Base-by-base conservation (phyloP, 1,140 invertebrate genomes). In the Diabrotica virgifera region DNA sequence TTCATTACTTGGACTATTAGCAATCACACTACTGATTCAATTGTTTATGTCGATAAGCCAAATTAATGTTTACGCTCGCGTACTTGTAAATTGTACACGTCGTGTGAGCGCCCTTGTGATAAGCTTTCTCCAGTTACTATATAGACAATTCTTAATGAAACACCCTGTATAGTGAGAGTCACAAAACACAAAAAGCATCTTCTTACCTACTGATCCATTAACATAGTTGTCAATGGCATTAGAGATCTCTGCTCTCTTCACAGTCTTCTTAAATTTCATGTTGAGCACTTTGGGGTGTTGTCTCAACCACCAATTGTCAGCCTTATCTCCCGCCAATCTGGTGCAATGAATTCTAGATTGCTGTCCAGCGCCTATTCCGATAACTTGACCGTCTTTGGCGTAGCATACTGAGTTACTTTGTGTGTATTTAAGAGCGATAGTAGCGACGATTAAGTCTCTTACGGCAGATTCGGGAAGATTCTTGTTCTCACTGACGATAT, bases 261-360 rank as follows among this genome's bases (percentile, higher is more conserved):
- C 88, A 36, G 90, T 90, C 68, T 89, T 87, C 75, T 92, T 95
- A 80, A 98, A 98, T 70, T 90, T 89, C 89, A 98, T 91, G 11
- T 79, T 81, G 5, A 87, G 82, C 5, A 98, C 94, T 71, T 86
- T 87, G 12, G 96, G 94, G 80, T 99, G 96, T 60, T 96, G 92
- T 35, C 97, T 87, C 67, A 98, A 79, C 96, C 96, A 99, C 96
- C 96, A 99, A 81, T 96, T 95, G 77, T 96, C 92, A n/a, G 95
- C 94, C 81, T 99, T 99, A 76, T 96, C 94, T 12, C 96, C 96
- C 63, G 97, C 97, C 65, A 99, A 84, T 71, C 97, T 85, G 0
- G 96, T 98, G 79, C 96, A 99, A 80, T 99, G 96, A 76, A 99
- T 98, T 67, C 97, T 85, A 0, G 94, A 97, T 79, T 99, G 97